Percentiles rank a stretch among this genome's conserved stretches.
Evolutionary conservation across 2,113 vertebrate species (phyloP).

Genomic region (Chloebia gouldiae): DNA sequence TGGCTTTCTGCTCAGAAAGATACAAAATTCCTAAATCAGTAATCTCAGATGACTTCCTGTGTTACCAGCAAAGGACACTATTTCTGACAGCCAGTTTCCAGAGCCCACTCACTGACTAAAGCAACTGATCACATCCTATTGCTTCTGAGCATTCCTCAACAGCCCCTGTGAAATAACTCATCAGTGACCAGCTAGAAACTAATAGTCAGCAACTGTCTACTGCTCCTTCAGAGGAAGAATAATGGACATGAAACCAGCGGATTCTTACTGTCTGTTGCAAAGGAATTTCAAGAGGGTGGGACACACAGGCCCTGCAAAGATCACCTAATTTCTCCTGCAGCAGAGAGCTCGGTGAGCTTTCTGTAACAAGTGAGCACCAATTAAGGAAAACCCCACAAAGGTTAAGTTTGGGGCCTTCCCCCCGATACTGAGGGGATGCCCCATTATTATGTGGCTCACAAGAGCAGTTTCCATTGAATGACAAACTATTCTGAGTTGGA

Average conservation of each 20-base stretch:
- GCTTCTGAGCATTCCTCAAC: not conserved
- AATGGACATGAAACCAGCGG: not conserved
- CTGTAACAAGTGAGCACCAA: not conserved
- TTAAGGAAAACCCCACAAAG: accelerated
- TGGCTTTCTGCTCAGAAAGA: not conserved
- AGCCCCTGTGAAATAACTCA: not conserved
- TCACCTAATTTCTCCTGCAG: not conserved
- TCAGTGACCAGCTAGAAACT: not conserved
- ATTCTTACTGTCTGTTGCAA: not conserved
- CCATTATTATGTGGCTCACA: not conserved
- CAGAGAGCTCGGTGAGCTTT: not conserved
- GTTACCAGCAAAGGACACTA: not conserved
- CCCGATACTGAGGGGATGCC: not conserved
- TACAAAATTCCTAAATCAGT: accelerated
- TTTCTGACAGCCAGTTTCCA: not conserved
- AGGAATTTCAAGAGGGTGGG: not conserved
- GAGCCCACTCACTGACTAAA: not conserved
- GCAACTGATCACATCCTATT: not conserved
- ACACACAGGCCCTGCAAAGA: not conserved
- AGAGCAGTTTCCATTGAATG: not conserved
- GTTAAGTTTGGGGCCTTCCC: not conserved
- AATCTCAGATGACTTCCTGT: not conserved
- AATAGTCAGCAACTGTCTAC: not conserved
- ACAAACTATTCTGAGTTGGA: not conserved
- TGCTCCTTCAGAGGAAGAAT: not conserved